phyloP scores from a whole-genome alignment of 2,888 invertebrate species.

The Napeogenes sylphis region DNA sequence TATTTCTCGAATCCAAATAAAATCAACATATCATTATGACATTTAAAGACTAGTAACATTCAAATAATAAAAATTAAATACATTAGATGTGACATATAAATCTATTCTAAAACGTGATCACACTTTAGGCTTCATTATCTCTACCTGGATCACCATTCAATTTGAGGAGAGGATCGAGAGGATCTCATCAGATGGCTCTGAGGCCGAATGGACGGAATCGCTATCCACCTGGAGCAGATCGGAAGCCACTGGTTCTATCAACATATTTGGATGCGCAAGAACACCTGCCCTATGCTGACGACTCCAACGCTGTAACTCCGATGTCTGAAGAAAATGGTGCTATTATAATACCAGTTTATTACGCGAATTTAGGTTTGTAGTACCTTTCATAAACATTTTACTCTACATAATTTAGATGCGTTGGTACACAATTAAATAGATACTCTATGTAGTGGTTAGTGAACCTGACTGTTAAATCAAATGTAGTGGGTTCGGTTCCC shows the following conservation, averaged over 20 bases:
- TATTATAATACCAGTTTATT: slow-evolving; percentile 94
- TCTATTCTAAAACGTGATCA: slow-evolving; percentile 38
- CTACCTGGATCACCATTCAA: slow-evolving; percentile 98
- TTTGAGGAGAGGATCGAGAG: slow-evolving; percentile 91
- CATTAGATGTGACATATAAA: slow-evolving; percentile 15
- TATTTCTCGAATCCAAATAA: slow-evolving; percentile 36
- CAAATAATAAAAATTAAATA: background rate
- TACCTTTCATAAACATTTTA: background rate
- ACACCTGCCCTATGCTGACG: slow-evolving; percentile 97
- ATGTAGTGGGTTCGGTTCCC: no score
- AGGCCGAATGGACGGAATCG: slow-evolving; percentile 88
- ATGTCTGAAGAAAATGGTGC: slow-evolving; percentile 98
- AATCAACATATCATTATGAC: slow-evolving; percentile 10
- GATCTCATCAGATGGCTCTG: slow-evolving; percentile 94
- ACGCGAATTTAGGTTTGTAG: slow-evolving; percentile 86
- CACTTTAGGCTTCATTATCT: slow-evolving; percentile 93
- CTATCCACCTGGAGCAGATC: slow-evolving; percentile 89
- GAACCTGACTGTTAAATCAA: no score
- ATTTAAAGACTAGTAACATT: background rate
- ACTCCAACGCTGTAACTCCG: slow-evolving; percentile 97
- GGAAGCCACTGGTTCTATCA: slow-evolving; percentile 94
- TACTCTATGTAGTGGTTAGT: no score
- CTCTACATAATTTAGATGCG: background rate
- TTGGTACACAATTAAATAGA: no score
- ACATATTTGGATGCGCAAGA: slow-evolving; percentile 96